Percentiles rank a stretch among this genome's conserved stretches.
phyloP scores from a whole-genome alignment of 1,140 invertebrate genomes.

The Penaeus chinensis region DNA sequence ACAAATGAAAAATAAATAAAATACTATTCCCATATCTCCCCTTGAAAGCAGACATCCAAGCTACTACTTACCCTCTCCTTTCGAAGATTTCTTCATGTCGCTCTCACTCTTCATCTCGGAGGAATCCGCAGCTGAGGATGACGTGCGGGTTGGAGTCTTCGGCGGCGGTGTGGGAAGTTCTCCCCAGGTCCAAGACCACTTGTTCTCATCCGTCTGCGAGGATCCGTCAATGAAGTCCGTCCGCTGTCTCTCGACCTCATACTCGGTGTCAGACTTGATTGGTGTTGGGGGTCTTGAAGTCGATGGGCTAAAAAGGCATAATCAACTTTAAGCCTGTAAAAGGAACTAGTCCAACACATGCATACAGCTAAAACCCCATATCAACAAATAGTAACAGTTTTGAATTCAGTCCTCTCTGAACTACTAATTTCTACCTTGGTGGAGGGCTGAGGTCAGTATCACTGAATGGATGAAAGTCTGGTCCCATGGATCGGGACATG shows the following conservation, averaged over 20 bases:
- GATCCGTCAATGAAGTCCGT: constrained; percentile 67
- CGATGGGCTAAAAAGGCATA: constrained; percentile 70
- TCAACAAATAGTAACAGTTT: constrained; percentile 55
- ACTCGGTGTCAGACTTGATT: constrained; percentile 93
- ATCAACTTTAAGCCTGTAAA: too few relatives aligned
- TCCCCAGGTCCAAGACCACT: constrained; percentile 93
- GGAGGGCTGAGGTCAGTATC: constrained; percentile 84
- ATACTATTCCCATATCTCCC: background rate
- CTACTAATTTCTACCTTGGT: constrained; percentile 73
- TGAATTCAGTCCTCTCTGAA: constrained; percentile 46
- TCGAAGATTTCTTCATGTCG: constrained; percentile 26
- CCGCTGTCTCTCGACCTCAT: constrained; percentile 75
- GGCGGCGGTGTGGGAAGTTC: constrained; percentile 79
- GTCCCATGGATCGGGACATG: constrained; percentile 67
- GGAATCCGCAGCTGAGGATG: constrained; percentile 27
- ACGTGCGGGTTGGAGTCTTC: constrained; percentile 36
- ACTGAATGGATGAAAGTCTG: constrained; percentile 89
- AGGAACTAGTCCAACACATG: constrained; percentile 29
- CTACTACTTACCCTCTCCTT: constrained; percentile 25
- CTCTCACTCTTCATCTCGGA: background rate
- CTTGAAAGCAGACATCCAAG: constrained; percentile 11
- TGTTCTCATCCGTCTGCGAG: constrained; percentile 71
- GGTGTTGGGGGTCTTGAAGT: constrained; percentile 81
- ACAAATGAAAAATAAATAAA: background rate
- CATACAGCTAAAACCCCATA: constrained; percentile 64